Evolutionary conservation across 2,797 vertebrate genomes (phyloP).

Genomic region (Fringilla coelebs): DNA sequence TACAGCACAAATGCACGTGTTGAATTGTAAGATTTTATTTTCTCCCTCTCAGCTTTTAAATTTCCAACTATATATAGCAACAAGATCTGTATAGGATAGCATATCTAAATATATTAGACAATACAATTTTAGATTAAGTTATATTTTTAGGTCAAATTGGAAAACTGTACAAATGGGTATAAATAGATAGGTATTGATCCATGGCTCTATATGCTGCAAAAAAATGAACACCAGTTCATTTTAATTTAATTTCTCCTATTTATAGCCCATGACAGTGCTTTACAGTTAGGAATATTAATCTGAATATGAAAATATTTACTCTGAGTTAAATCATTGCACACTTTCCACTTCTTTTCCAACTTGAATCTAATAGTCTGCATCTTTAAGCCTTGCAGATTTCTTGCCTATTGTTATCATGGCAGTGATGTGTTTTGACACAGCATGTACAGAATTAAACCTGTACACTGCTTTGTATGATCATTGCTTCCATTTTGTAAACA

Average conservation of each 20-base stretch:
- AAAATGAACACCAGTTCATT: not conserved
- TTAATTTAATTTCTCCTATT: not conserved
- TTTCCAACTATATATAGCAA: not conserved
- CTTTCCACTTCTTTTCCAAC: not conserved
- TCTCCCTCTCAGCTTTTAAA: not conserved
- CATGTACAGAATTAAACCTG: not conserved
- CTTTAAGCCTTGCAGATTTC: not conserved
- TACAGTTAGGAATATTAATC: not conserved
- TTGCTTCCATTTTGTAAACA: not conserved
- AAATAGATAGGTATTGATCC: not conserved
- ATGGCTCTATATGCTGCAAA: not conserved
- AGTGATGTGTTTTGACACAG: not conserved
- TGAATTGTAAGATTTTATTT: not conserved
- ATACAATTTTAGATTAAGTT: not conserved
- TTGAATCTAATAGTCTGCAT: not conserved
- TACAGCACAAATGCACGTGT: not conserved
- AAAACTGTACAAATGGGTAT: not conserved
- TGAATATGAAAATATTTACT: not conserved
- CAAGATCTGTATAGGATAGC: not conserved
- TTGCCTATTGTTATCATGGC: not conserved
- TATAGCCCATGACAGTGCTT: not conserved
- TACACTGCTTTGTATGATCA: not conserved
- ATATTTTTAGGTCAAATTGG: not conserved
- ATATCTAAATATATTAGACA: not conserved
- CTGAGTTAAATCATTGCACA: not conserved